phyloP scores from a whole-genome alignment of 2,888 invertebrate species.

The Melinopterus prodromus region DNA sequence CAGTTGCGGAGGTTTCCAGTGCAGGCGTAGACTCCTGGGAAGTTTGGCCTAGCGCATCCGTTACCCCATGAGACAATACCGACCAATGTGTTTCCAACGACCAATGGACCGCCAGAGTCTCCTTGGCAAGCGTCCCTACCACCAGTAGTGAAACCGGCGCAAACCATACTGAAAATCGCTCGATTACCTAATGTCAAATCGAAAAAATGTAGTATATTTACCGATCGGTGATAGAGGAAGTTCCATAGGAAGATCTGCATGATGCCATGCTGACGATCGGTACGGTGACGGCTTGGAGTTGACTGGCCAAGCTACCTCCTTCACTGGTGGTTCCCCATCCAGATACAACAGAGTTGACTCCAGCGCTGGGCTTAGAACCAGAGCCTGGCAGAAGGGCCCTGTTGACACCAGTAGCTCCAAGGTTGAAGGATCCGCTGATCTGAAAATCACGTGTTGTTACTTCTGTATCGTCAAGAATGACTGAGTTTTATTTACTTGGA shows the following conservation, averaged over 20 bases:
- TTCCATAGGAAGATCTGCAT: slow-evolving; percentile 33
- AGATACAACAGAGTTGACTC: slow-evolving; percentile 37
- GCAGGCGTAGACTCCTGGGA: slow-evolving; percentile 48
- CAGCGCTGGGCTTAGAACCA: slow-evolving; percentile 34
- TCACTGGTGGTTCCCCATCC: slow-evolving; percentile 43
- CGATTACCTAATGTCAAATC: not conserved
- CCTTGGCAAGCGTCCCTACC: slow-evolving; percentile 37
- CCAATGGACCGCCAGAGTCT: slow-evolving; percentile 46
- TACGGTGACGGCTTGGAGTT: slow-evolving; percentile 36
- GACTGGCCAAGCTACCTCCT: slow-evolving; percentile 30
- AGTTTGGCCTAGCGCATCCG: slow-evolving; percentile 47
- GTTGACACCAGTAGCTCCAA: slow-evolving; percentile 32
- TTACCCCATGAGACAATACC: slow-evolving; percentile 48
- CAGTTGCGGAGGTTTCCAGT: slow-evolving; percentile 30
- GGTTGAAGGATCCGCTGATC: slow-evolving; percentile 31
- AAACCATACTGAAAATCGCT: slow-evolving; percentile 31
- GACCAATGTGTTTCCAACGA: slow-evolving; percentile 39
- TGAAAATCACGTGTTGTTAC: slow-evolving; percentile 20
- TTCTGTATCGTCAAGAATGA: not conserved
- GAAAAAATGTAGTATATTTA: not conserved
- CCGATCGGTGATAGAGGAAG: slow-evolving; percentile 21
- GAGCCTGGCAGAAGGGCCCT: slow-evolving; percentile 33
- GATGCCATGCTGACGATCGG: slow-evolving; percentile 35
- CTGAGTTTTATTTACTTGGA: not conserved
- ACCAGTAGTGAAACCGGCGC: slow-evolving; percentile 34